Evolutionary conservation across 2,888 invertebrate genomes (phyloP).

Genomic region (Sarcophaga variegata): DNA sequence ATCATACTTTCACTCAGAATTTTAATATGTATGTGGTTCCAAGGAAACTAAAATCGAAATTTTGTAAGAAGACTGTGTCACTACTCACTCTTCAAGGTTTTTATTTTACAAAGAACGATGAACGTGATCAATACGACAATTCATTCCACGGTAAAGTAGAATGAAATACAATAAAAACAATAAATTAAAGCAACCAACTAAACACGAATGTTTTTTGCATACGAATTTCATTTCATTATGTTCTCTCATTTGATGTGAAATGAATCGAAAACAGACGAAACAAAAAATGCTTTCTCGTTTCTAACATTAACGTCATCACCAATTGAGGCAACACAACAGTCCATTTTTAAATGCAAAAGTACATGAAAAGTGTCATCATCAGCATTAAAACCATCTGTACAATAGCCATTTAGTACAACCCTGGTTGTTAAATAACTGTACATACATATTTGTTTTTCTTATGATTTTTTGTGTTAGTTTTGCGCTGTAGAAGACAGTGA

Average conservation of each 20-base stretch:
- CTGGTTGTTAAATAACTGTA: not conserved
- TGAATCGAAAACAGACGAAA: not conserved
- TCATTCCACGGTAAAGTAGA: too few relatives aligned
- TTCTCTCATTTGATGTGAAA: constrained; percentile 37
- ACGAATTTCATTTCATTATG: constrained; percentile 47
- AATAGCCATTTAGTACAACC: not conserved
- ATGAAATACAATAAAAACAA: constrained; percentile 19
- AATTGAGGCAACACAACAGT: not conserved
- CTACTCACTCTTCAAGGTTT: too few relatives aligned
- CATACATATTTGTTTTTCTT: not conserved
- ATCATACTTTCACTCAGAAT: too few relatives aligned
- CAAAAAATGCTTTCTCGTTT: not conserved
- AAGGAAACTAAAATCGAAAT: too few relatives aligned
- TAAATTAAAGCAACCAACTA: constrained; percentile 47
- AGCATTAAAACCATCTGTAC: constrained; percentile 12
- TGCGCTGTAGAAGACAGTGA: too few relatives aligned
- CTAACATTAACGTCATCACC: constrained; percentile 25
- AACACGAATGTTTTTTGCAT: constrained; percentile 58
- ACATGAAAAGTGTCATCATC: constrained; percentile 9
- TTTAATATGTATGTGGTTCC: too few relatives aligned
- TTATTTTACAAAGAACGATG: too few relatives aligned
- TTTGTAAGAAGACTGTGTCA: too few relatives aligned
- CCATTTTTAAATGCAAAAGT: constrained; percentile 22
- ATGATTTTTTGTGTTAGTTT: too few relatives aligned
- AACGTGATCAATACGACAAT: too few relatives aligned